A percentile compares a stretch with the other conserved stretches of the same genome.
phyloP scores from a whole-genome alignment of 2,797 vertebrate species.

The Dendrocincla tyrannina region DNA sequence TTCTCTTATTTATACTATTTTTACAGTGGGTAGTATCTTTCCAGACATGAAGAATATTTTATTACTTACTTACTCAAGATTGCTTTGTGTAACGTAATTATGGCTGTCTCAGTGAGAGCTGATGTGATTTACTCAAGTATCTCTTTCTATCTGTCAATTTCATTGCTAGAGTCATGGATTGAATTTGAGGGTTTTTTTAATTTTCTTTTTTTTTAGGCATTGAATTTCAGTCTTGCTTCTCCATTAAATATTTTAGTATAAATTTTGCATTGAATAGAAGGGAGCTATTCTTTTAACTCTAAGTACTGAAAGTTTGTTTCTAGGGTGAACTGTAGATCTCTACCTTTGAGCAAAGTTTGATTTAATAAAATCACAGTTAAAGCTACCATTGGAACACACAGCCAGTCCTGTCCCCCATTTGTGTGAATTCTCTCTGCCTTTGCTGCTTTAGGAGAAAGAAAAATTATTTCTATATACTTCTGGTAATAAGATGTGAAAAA shows the following conservation, averaged over 20 bases:
- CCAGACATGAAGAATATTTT: not conserved
- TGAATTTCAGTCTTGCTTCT: not conserved
- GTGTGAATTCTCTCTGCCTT: not conserved
- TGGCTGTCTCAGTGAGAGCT: not conserved
- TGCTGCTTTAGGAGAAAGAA: not conserved
- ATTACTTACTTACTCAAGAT: not conserved
- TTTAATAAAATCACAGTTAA: not conserved
- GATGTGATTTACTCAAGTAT: not conserved
- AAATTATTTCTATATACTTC: accelerated
- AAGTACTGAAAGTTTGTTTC: not conserved
- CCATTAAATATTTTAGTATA: not conserved
- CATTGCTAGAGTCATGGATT: not conserved
- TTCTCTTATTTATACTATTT: not conserved
- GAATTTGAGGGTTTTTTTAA: not conserved
- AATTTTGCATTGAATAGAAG: not conserved
- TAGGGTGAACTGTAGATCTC: not conserved
- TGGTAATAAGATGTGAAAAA: not conserved
- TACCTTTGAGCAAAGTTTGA: not conserved
- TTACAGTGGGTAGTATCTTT: not conserved
- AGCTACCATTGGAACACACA: not conserved
- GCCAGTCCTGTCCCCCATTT: accelerated
- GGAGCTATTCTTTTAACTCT: not conserved
- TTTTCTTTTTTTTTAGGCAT: not conserved
- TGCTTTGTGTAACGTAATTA: not conserved
- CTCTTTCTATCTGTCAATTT: not conserved